These are phyloP conservation scores for Leptoclinus maculatus DNA, from an alignment of 2,797 vertebrate species.

Conservation along the genomic window DNA sequence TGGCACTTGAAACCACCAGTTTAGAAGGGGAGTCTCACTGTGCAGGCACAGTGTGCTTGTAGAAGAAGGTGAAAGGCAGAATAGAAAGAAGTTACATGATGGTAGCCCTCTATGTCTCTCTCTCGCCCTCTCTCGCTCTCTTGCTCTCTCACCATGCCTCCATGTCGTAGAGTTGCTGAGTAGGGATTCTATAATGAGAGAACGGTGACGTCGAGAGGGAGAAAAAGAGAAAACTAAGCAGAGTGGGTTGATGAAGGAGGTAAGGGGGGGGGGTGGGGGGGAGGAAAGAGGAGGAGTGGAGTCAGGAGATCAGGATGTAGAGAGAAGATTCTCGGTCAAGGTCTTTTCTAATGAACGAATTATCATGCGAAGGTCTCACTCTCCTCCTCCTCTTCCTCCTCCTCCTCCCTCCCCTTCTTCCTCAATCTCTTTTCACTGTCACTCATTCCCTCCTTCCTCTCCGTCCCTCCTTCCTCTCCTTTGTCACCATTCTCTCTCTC, in stretches of 20 bases:
- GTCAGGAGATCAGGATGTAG: slow-evolving; percentile 71
- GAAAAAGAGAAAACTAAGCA: slow-evolving; percentile 77
- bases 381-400: slow-evolving; percentile 17
- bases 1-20: slow-evolving; percentile 44
- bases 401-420: slow-evolving; percentile 20
- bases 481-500: slow-evolving; percentile 38
- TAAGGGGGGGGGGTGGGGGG: slow-evolving; percentile 5
- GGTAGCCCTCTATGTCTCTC: slow-evolving; percentile 35
- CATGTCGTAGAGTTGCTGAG: slow-evolving; percentile 73
- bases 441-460: slow-evolving; percentile 37
- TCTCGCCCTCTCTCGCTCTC: background rate
- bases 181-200: slow-evolving; percentile 79
- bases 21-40: slow-evolving; percentile 34
- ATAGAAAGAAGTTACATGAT: slow-evolving; percentile 55
- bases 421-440: slow-evolving; percentile 43
- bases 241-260: slow-evolving; percentile 37
- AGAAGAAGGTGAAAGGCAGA: slow-evolving; percentile 55
- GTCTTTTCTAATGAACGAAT: slow-evolving; percentile 82
- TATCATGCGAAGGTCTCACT: slow-evolving; percentile 74
- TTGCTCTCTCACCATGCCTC: slow-evolving; percentile 23
- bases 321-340: slow-evolving; percentile 76
- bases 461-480: slow-evolving; percentile 33
- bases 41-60: slow-evolving; percentile 37
- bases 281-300: slow-evolving; percentile 49
- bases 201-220: slow-evolving; percentile 67